Conservation (phyloP, 2,797 vertebrate genomes). For the Sebastes itinus region DNA sequence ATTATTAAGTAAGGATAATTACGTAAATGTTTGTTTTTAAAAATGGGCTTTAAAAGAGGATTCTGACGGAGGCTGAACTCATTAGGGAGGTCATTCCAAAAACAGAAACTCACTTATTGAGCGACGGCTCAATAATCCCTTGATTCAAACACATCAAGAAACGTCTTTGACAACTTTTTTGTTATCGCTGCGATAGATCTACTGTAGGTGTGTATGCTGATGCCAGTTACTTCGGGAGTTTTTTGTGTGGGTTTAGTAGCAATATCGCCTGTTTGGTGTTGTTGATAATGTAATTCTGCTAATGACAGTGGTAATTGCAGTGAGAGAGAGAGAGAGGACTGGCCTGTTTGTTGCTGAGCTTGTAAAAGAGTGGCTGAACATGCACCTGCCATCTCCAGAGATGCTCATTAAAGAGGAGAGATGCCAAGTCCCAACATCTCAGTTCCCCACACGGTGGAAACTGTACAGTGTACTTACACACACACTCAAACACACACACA, state of each 20-base stretch:
- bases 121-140: background rate
- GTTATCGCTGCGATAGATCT: constrained; percentile 7
- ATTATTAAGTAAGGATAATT: constrained; percentile 59
- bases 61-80: constrained; percentile 10
- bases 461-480: background rate
- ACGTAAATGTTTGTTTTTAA: constrained; percentile 40
- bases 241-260: constrained; percentile 50
- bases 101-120: constrained; percentile 4
- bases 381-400: constrained; percentile 85
- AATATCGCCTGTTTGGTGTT: constrained; percentile 57
- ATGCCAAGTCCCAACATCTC: constrained; percentile 65
- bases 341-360: constrained; percentile 78
- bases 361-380: constrained; percentile 82
- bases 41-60: constrained; percentile 24
- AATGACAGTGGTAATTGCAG: constrained; percentile 71
- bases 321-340: constrained; percentile 56
- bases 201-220: constrained; percentile 31
- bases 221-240: constrained; percentile 15
- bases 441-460: constrained; percentile 35
- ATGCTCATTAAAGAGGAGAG: constrained; percentile 81
- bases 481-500: background rate
- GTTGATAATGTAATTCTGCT: constrained; percentile 70
- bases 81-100: constrained; percentile 29
- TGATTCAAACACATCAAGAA: constrained; percentile 16
- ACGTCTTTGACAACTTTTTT: background rate